Evolutionary conservation across 2,888 invertebrate species (phyloP).

Genomic region (Entomobrya multifasciata): DNA sequence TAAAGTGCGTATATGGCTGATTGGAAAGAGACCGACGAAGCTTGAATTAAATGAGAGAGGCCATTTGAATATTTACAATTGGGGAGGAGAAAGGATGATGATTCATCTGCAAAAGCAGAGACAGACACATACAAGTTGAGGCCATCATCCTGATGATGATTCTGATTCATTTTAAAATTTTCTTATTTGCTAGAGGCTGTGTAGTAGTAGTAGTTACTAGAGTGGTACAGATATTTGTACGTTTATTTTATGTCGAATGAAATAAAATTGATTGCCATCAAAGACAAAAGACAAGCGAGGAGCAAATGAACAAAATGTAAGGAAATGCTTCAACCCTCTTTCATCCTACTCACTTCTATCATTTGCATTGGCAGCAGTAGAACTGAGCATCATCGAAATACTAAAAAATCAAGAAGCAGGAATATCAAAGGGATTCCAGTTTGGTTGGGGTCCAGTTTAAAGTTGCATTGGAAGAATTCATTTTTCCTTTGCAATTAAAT

Average conservation of each 20-base stretch:
- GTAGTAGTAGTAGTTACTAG: neutral
- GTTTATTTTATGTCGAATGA: conserved; percentile 36
- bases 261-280: conserved; percentile 67
- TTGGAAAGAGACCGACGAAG: conserved; percentile 55
- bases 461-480: neutral
- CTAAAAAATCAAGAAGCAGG: neutral
- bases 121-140: neutral
- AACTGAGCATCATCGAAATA: conserved; percentile 2
- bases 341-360: neutral
- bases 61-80: conserved; percentile 67
- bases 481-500: conserved; percentile 17
- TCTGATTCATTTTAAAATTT: conserved; percentile 48
- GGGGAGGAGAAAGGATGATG: conserved; percentile 62
- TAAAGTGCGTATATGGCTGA: conserved; percentile 30
- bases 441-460: neutral
- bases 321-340: conserved; percentile 55
- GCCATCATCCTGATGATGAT: neutral
- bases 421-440: conserved; percentile 65
- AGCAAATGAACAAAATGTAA: conserved; percentile 11
- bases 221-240: neutral
- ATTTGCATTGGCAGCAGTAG: neutral
- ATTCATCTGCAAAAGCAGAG: conserved; percentile 58
- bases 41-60: conserved; percentile 49
- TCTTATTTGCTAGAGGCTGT: conserved; percentile 38
- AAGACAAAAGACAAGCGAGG: conserved; percentile 51